Evolutionary conservation across 2,797 vertebrate species (phyloP), one percentile per base, ranked within the genome.

Genomic region (Psittacula echo): DNA sequence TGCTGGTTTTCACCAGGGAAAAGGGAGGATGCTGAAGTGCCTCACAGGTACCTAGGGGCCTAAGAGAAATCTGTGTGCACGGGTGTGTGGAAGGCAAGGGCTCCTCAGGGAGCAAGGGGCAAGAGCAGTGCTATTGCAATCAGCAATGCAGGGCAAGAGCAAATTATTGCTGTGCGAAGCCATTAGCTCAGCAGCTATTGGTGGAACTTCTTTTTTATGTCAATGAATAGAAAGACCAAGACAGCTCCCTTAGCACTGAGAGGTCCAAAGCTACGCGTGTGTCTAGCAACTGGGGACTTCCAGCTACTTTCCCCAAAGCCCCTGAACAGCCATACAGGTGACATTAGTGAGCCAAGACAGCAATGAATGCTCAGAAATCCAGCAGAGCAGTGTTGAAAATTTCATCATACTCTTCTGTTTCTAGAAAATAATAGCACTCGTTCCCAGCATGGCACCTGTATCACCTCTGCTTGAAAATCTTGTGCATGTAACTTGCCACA

Each of bases 351-450:
- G n/a, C 32, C 70, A 50, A 41, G 34, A 56, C 29, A 83, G 34
- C 30, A 58, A 20, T 2, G 76, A 88, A 37, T 0, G 0, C 34
- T 62, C 79, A 41, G n/a, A 77, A 72, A 72, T 20, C 29, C 85
- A 86, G 39, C 70, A 70, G 45, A 81, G 27, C 16, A 17, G 45
- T 13, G 44, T 3, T 54, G 82, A 81, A 90, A 89, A 81, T 76
- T 56, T 92, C 39, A 48, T 75, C 62, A 50, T 68, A 7, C 14
- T 81, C 34, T 41, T 12, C 23, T 93, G 24, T 65, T 81, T 70
- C 89, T 78, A 24, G 87, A 92, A 92, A 89, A 75, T 30, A 83
- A 61, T 9, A 85, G 42, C 70, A 83, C n/a, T 93, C 45, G 21
- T 61, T 87, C 50, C 47, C 85, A 90, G 64, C 27, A 15, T 44